phyloP scores from a whole-genome alignment of 2,113 vertebrate species.

The Dicrurus megarhynchus region DNA sequence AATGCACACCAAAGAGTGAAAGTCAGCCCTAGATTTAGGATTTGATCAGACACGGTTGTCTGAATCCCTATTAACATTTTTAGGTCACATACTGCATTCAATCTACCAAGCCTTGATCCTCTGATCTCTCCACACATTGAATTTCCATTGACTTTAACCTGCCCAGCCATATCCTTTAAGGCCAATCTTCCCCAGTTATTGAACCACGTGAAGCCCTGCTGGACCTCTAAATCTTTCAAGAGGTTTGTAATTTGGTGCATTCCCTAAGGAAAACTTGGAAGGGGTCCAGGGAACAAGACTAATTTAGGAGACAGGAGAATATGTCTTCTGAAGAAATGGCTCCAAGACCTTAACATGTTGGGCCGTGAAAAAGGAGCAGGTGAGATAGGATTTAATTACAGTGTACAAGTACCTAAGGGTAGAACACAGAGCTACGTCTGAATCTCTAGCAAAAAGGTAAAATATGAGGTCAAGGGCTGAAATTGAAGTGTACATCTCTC shows the following conservation, averaged over 20 bases:
- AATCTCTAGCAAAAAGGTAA: slow-evolving; percentile 13
- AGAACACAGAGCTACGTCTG: not conserved
- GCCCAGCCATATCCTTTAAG: slow-evolving; percentile 9
- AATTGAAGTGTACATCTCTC: not conserved
- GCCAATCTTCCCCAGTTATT: not conserved
- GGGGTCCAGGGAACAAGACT: slow-evolving; percentile 16
- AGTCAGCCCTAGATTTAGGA: not conserved
- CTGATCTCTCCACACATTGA: not conserved
- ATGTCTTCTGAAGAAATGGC: slow-evolving; percentile 44
- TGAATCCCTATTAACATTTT: not conserved
- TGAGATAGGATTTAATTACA: slow-evolving; percentile 57
- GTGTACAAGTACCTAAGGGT: slow-evolving; percentile 35
- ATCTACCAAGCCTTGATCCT: not conserved
- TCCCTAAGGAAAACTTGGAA: slow-evolving; percentile 60
- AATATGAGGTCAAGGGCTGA: not conserved
- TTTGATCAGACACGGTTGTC: not conserved
- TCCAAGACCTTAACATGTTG: slow-evolving; percentile 53
- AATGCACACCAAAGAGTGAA: not conserved
- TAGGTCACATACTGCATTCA: not conserved
- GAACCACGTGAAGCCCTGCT: not conserved
- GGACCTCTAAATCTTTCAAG: slow-evolving; percentile 56
- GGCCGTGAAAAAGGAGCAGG: slow-evolving; percentile 50
- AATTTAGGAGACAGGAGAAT: slow-evolving; percentile 10
- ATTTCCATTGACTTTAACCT: slow-evolving; percentile 47
- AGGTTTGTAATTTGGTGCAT: slow-evolving; percentile 53